Evolutionary conservation across 2,113 vertebrate genomes (phyloP).

Genomic region (Chloropsis hardwickii): DNA sequence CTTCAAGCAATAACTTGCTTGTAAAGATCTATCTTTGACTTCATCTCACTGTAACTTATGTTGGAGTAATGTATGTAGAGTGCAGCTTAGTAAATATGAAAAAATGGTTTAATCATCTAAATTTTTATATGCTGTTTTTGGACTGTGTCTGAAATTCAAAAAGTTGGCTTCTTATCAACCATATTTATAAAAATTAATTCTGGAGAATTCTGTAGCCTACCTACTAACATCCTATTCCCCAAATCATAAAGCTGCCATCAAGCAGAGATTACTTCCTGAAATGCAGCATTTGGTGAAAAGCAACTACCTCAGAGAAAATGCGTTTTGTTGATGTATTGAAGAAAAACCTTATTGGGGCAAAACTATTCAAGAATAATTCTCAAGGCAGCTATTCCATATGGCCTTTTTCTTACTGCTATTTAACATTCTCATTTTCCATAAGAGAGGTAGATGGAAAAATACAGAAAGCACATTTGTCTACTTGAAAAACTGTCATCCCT

Average conservation of each 20-base stretch:
- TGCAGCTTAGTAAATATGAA: neutral
- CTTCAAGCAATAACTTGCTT: neutral
- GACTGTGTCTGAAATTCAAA: neutral
- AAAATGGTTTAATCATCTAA: neutral
- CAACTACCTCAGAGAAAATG: neutral
- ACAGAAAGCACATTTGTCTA: neutral
- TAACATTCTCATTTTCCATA: neutral
- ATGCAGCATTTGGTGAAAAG: neutral
- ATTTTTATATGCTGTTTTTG: neutral
- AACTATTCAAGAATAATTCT: neutral
- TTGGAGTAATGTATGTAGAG: neutral
- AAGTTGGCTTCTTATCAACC: neutral
- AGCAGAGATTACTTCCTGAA: neutral
- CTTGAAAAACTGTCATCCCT: neutral
- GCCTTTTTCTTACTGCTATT: neutral
- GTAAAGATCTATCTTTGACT: neutral
- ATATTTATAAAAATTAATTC: neutral
- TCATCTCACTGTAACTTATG: neutral
- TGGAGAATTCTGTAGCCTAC: neutral
- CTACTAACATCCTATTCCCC: neutral
- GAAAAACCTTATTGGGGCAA: neutral
- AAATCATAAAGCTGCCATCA: neutral
- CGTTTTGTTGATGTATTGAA: conserved; percentile 1
- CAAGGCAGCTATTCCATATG: neutral
- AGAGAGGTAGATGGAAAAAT: neutral